These are phyloP conservation scores for Brassicogethes aeneus DNA, from an alignment of 2,888 invertebrate species.

Conservation along the genomic window DNA sequence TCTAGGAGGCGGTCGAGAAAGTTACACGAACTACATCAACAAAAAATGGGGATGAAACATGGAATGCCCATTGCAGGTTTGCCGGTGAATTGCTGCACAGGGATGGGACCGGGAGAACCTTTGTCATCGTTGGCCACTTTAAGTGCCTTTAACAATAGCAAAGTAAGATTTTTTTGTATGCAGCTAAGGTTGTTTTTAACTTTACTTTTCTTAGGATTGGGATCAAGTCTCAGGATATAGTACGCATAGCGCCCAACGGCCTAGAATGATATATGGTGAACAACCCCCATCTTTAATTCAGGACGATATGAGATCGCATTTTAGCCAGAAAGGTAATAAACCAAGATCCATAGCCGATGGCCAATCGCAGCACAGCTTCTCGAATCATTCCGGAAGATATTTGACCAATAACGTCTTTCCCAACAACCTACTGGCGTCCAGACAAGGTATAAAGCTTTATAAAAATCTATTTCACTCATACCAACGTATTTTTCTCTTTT, in stretches of 20 bases:
- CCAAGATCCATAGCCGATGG: slow-evolving; percentile 76
- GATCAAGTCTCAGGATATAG: slow-evolving; percentile 87
- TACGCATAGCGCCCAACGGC: slow-evolving; percentile 80
- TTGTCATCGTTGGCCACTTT: slow-evolving; percentile 75
- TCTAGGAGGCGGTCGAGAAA: slow-evolving; percentile 71
- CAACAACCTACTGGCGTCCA: slow-evolving; percentile 65
- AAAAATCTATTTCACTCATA: slow-evolving; percentile 5
- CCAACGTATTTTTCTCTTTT: too few species aligned
- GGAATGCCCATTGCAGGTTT: slow-evolving; percentile 63
- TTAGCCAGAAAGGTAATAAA: slow-evolving; percentile 57
- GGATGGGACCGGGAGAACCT: slow-evolving; percentile 65
- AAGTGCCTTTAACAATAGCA: slow-evolving; percentile 76
- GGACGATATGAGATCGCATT: slow-evolving; percentile 67
- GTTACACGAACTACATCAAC: slow-evolving; percentile 61
- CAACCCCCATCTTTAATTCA: slow-evolving; percentile 46
- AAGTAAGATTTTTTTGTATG: too few species aligned
- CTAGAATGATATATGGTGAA: slow-evolving; percentile 72
- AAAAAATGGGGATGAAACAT: slow-evolving; percentile 49
- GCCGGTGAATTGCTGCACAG: slow-evolving; percentile 72
- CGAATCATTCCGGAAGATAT: slow-evolving; percentile 72
- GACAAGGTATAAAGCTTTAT: slow-evolving; percentile 56
- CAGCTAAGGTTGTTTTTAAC: not conserved
- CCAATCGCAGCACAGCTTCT: slow-evolving; percentile 83
- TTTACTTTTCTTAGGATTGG: slow-evolving; percentile 52
- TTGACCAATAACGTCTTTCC: slow-evolving; percentile 55